Evolutionary conservation across 1,140 invertebrate species (phyloP).

Genomic region (Aporrectodea caliginosa): DNA sequence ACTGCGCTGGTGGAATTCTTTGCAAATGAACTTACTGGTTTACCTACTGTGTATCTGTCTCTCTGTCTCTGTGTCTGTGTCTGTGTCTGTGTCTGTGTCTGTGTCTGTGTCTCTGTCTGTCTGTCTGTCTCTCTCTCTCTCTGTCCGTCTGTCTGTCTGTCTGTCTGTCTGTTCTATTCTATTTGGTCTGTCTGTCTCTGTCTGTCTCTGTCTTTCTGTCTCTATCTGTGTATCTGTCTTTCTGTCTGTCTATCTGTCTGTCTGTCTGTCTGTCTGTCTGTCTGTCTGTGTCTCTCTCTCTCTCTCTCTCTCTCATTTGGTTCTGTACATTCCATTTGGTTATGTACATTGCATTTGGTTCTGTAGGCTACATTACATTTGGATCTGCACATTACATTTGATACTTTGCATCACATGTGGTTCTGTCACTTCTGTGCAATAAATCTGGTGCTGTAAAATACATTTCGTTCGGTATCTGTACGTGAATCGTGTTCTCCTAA

Average conservation of each 20-base stretch:
- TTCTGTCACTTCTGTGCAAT: too few species aligned
- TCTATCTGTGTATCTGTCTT: neutral
- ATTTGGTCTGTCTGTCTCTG: constrained; percentile 4
- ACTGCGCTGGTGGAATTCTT: too few species aligned
- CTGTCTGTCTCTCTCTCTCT: constrained; percentile 5
- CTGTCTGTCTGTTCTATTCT: neutral
- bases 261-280: neutral
- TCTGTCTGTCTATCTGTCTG: neutral
- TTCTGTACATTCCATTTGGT: too few species aligned
- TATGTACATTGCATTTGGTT: too few species aligned
- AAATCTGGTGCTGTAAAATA: too few species aligned
- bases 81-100: constrained; percentile 1
- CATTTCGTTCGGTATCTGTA: too few species aligned
- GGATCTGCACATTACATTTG: too few species aligned
- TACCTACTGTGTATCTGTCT: constrained; percentile 5
- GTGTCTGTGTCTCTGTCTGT: constrained; percentile 5
- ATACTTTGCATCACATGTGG: too few species aligned
- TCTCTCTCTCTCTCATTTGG: neutral
- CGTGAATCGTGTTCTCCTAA: too few species aligned
- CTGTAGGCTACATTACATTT: too few species aligned
- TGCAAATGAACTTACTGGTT: too few species aligned
- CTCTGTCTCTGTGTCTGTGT: neutral
- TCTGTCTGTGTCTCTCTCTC: constrained; percentile 5
- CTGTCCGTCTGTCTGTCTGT: neutral
- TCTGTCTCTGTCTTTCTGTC: neutral